phyloP scores from a whole-genome alignment of 23 tunicate species.

The Diplosoma virens region DNA sequence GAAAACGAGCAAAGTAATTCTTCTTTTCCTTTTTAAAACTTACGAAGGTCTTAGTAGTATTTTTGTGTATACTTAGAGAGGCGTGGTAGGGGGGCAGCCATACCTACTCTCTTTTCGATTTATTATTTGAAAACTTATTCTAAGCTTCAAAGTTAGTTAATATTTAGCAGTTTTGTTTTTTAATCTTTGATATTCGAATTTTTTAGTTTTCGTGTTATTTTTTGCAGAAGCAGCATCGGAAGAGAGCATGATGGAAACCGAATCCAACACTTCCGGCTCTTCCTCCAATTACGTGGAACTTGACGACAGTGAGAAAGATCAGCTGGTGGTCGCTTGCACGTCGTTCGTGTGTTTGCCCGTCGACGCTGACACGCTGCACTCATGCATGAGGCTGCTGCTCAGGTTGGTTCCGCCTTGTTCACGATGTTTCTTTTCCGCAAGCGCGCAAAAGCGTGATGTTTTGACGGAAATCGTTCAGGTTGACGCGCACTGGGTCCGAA shows the following conservation, averaged over 20 bases:
- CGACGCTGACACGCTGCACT: constrained; percentile 87
- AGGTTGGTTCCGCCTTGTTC: constrained; percentile 35
- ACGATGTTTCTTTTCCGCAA: no score
- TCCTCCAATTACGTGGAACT: constrained; percentile 4
- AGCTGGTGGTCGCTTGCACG: constrained; percentile 57
- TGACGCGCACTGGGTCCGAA: constrained; percentile 63
- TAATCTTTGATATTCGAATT: no score
- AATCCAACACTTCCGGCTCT: neutral
- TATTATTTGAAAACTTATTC: no score
- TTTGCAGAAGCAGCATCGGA: neutral
- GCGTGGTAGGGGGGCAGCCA: no score
- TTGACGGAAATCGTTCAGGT: constrained; percentile 10
- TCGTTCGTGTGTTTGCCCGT: constrained; percentile 61
- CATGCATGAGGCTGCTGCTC: constrained; percentile 79
- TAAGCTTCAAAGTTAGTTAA: no score
- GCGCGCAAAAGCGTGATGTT: no score
- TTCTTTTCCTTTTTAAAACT: no score
- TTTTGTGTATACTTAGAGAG: no score
- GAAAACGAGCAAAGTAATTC: neutral
- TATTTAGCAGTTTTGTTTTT: no score
- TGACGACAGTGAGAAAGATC: constrained; percentile 10
- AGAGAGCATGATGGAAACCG: constrained; percentile 57
- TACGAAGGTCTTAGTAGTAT: no score
- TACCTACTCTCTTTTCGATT: no score
- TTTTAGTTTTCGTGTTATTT: neutral